These are phyloP conservation scores for Paratrypauchen microcephalus DNA, from an alignment of 2,797 vertebrate species.

Conservation along the genomic window DNA sequence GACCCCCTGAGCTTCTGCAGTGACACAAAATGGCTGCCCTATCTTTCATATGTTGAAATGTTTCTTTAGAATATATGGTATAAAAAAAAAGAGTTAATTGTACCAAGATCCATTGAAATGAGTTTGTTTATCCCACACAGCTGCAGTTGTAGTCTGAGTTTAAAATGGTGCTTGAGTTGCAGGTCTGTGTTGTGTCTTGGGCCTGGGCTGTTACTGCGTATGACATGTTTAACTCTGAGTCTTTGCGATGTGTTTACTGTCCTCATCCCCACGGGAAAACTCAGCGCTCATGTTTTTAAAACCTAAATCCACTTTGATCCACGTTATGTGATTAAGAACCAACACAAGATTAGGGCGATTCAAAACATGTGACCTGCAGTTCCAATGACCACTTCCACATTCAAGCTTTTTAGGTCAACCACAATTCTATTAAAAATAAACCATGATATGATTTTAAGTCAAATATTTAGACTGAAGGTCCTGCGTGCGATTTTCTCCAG, in stretches of 20 bases:
- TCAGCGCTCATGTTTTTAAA: not conserved
- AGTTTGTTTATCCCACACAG: conserved; percentile 1
- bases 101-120: not conserved
- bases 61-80: not conserved
- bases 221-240: conserved; percentile 47
- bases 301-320: not conserved
- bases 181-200: conserved; percentile 51
- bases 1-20: no score
- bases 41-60: not conserved
- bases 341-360: conserved; percentile 1
- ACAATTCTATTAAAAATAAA: not conserved
- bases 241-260: conserved; percentile 40
- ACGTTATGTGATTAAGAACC: not conserved
- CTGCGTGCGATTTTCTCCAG: no score
- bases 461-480: not conserved
- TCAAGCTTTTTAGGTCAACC: not conserved
- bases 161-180: conserved; percentile 49
- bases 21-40: not conserved
- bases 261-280: conserved; percentile 16
- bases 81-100: not conserved
- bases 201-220: conserved; percentile 33
- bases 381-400: conserved; percentile 1
- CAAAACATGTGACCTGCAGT: not conserved
- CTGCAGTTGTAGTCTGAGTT: conserved; percentile 58
- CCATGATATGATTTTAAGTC: not conserved